Evolutionary conservation across 2,797 vertebrate genomes (phyloP).

Genomic region (Propithecus perrieri): DNA sequence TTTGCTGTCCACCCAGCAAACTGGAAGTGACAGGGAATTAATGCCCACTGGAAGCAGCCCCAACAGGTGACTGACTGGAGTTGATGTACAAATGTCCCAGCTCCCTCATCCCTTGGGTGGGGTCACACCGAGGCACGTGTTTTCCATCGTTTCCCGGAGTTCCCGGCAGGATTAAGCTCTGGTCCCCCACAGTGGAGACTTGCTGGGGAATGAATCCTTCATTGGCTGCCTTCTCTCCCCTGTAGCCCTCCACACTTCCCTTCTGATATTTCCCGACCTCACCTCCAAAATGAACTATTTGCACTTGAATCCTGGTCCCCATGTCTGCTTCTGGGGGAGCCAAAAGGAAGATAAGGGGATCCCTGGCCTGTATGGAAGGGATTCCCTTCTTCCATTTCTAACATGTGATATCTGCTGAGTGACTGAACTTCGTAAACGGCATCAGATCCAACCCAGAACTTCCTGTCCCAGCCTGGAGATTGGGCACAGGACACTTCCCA

Average conservation of each 20-base stretch:
- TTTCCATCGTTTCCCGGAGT: not conserved
- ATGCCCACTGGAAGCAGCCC: not conserved
- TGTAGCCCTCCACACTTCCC: not conserved
- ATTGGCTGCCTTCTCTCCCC: not conserved
- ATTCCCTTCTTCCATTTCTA: not conserved
- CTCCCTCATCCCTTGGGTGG: not conserved
- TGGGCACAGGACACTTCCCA: not conserved
- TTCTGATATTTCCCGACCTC: not conserved
- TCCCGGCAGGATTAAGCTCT: not conserved
- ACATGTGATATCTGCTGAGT: not conserved
- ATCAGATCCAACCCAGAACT: not conserved
- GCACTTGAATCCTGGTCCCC: not conserved
- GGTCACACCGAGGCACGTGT: not conserved
- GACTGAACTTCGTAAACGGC: not conserved
- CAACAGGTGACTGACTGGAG: not conserved
- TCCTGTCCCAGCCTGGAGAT: not conserved
- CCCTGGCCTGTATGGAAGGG: not conserved
- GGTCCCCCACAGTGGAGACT: not conserved
- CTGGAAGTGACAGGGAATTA: not conserved
- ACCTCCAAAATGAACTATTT: not conserved
- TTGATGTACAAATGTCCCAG: not conserved
- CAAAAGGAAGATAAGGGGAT: not conserved
- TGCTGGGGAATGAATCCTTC: not conserved
- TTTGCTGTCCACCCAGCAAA: not conserved
- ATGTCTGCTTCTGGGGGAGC: not conserved